These are phyloP conservation scores for Scelioninae gen. 1 DNA, from an alignment of 2,888 invertebrate genomes.

Conservation along the genomic window DNA sequence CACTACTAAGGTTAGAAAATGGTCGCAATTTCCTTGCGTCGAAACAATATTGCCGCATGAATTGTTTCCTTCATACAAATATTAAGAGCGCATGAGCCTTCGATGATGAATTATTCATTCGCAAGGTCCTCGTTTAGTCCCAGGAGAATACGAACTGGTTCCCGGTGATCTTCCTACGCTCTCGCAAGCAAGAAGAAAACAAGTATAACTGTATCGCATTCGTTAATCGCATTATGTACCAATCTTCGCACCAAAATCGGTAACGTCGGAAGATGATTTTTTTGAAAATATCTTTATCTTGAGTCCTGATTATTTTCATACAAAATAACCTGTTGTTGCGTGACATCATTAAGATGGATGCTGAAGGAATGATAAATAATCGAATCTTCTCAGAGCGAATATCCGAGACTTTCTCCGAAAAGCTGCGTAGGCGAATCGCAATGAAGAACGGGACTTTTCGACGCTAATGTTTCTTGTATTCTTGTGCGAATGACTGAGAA, in stretches of 20 bases:
- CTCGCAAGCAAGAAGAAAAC: conserved; percentile 37
- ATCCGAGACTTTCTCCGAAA: conserved; percentile 71
- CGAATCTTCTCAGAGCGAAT: conserved; percentile 41
- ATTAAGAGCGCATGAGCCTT: conserved; percentile 66
- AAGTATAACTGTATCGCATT: conserved; percentile 65
- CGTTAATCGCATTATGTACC: conserved; percentile 65
- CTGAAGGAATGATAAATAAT: conserved; percentile 42
- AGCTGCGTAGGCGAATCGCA: conserved; percentile 72
- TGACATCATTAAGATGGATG: conserved; percentile 60
- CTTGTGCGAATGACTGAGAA: conserved; percentile 7
- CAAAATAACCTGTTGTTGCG: conserved; percentile 50
- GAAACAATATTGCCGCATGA: conserved; percentile 46
- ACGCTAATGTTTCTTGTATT: conserved; percentile 47
- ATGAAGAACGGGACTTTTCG: conserved; percentile 68
- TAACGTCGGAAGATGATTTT: conserved; percentile 40
- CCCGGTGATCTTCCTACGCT: conserved; percentile 64
- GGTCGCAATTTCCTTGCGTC: conserved; percentile 22
- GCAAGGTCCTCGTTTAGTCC: conserved; percentile 54
- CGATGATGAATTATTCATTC: conserved; percentile 68
- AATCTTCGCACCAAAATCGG: conserved; percentile 65
- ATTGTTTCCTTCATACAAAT: conserved; percentile 52
- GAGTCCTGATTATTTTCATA: conserved; percentile 19
- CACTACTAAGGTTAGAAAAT: conserved; percentile 84
- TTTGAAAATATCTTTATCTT: neutral
- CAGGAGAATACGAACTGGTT: conserved; percentile 63